A percentile compares a stretch with the other conserved stretches of the same genome.
phyloP scores from a whole-genome alignment of 2,797 vertebrate species.

The Hippopotamyrus pictus region DNA sequence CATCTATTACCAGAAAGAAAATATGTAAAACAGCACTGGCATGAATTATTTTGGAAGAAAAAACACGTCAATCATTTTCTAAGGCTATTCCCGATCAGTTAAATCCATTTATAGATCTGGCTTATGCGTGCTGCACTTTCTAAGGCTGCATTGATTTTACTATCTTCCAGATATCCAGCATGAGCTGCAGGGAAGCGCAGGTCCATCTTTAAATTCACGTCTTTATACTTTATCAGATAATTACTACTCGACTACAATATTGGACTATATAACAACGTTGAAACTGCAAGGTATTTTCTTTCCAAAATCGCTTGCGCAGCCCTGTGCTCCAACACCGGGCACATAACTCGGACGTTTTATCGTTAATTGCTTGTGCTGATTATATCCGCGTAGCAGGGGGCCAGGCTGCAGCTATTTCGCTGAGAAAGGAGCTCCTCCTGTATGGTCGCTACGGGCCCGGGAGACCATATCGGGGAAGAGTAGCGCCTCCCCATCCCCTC shows the following conservation, averaged over 20 bases:
- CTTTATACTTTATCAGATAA: conserved; percentile 2
- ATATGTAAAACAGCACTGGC: not conserved
- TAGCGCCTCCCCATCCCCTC: not conserved
- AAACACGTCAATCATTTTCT: not conserved
- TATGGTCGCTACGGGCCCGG: not conserved
- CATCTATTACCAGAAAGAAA: not conserved
- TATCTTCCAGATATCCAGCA: not conserved
- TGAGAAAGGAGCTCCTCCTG: not conserved
- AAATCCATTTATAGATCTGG: not conserved
- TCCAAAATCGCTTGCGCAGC: conserved; percentile 3
- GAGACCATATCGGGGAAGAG: not conserved
- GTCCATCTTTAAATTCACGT: not conserved
- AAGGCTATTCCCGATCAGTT: not conserved
- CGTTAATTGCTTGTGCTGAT: conserved; percentile 1
- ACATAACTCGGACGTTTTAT: not conserved
- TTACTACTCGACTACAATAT: not conserved
- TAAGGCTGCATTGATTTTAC: not conserved
- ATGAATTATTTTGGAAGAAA: not conserved
- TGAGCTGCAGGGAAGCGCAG: not conserved
- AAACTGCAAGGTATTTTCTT: not conserved
- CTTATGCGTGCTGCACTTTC: not conserved
- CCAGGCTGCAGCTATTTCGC: not conserved
- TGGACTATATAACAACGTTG: not conserved
- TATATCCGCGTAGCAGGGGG: not conserved
- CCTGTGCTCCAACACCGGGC: not conserved